Conservation (phyloP, 2,888 invertebrate species). For the Ornithoptera alexandrae region DNA sequence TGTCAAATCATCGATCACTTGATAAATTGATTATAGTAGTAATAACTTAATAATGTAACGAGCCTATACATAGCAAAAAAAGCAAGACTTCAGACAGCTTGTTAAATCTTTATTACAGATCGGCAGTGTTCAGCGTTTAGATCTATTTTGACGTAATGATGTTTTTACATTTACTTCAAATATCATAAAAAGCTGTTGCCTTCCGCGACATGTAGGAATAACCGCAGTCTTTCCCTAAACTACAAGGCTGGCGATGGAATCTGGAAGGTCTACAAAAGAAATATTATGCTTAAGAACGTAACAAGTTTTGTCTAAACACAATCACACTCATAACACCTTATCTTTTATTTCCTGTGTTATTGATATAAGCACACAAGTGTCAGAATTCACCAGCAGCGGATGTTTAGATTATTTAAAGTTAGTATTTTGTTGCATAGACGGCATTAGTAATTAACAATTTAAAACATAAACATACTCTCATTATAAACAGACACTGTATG, state of each 20-base stretch:
- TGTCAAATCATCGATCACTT: slow-evolving; percentile 28
- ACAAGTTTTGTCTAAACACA: not conserved
- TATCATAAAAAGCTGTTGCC: not conserved
- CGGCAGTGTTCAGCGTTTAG: not conserved
- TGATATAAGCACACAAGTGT: slow-evolving; percentile 3
- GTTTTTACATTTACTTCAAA: not conserved
- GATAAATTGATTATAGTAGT: slow-evolving; percentile 24
- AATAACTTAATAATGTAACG: slow-evolving; percentile 25
- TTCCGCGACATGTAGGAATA: no score
- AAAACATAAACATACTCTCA: not conserved
- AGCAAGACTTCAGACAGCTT: not conserved
- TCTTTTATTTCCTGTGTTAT: slow-evolving; percentile 10
- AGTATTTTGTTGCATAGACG: slow-evolving; percentile 22
- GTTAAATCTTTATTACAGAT: slow-evolving; percentile 15
- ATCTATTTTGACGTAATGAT: not conserved
- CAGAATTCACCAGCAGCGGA: slow-evolving; percentile 13
- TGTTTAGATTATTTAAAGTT: slow-evolving; percentile 21
- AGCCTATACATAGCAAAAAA: slow-evolving; percentile 20
- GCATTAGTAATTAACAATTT: slow-evolving; percentile 2
- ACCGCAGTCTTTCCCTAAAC: no score
- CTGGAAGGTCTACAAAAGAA: not conserved
- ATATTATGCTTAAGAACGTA: not conserved
- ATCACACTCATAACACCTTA: not conserved
- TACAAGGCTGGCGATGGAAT: not conserved
- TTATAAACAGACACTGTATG: not conserved